These are phyloP conservation scores for Amphiprion clarkii DNA, from an alignment of 2,797 vertebrate genomes.

Conservation along the genomic window DNA sequence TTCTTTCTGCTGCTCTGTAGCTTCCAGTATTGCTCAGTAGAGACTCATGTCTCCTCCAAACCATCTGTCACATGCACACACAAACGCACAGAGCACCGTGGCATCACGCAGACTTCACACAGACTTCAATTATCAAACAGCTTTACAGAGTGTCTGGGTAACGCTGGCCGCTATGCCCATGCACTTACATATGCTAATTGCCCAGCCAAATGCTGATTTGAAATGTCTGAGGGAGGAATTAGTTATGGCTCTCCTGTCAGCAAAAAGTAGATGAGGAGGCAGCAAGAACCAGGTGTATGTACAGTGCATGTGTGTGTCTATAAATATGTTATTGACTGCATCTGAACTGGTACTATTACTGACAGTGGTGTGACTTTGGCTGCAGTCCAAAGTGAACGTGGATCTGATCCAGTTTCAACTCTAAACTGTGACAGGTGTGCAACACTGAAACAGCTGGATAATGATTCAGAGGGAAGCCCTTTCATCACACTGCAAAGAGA, in stretches of 20 bases:
- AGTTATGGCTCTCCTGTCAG: slow-evolving; percentile 54
- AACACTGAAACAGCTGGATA: slow-evolving; percentile 29
- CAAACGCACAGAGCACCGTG: slow-evolving; percentile 14
- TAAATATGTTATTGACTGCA: slow-evolving; percentile 41
- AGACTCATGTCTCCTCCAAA: slow-evolving; percentile 63
- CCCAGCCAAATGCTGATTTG: slow-evolving; percentile 56
- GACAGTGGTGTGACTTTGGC: slow-evolving; percentile 56
- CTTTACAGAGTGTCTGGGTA: slow-evolving; percentile 60
- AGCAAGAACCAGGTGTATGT: slow-evolving; percentile 22
- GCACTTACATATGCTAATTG: slow-evolving; percentile 64
- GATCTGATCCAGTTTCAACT: slow-evolving; percentile 54
- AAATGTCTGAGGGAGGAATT: slow-evolving; percentile 49
- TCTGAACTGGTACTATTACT: slow-evolving; percentile 31
- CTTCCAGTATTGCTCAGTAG: slow-evolving; percentile 59
- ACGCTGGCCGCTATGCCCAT: slow-evolving; percentile 57
- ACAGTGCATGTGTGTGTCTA: slow-evolving; percentile 15
- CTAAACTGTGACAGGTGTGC: slow-evolving; percentile 35
- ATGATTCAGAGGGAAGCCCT: slow-evolving; percentile 58
- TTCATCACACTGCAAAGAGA: slow-evolving; percentile 69
- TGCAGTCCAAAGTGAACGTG: slow-evolving; percentile 47
- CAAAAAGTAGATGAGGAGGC: slow-evolving; percentile 31
- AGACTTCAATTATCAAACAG: slow-evolving; percentile 75
- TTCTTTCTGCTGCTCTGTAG: slow-evolving; percentile 42
- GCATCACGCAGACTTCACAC: slow-evolving; percentile 52
- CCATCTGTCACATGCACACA: slow-evolving; percentile 70